Base-by-base conservation (phyloP, 1,140 invertebrate species). In the Penaeus japonicus region DNA sequence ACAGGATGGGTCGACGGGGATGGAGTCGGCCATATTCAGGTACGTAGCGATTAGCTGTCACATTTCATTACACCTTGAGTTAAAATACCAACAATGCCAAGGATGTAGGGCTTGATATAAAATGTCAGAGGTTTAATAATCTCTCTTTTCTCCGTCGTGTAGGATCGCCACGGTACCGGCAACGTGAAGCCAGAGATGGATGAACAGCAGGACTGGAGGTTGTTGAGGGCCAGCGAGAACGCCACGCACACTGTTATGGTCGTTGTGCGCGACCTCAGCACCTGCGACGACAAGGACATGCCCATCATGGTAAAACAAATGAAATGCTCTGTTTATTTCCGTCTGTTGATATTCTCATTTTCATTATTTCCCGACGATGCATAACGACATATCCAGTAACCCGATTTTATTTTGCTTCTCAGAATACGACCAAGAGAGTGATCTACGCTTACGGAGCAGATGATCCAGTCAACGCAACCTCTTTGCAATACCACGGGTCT, bases 371-470 rank as follows among this genome's bases (percentile, higher is more conserved):
- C n/a, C n/a, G n/a, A n/a, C n/a, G n/a, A n/a, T n/a, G n/a, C n/a
- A 1, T 73, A 27, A 27, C n/a, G 24, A 24, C 22, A 73, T 2
- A 73, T 30, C 0, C 3, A 22, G 17, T 73, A 0, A 1, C n/a
- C n/a, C 20, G 30, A 30, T 30, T 73, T 73, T 27, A 4, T 30
- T 24, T 70, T 70, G 1, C 0, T 73, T 20, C n/a, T 17, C 47
- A 90, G 90, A 85, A 91, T 78, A 87, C 90, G 30, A 92, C 91
- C 30, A 79, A 87, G 2, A 91, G 91, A 15, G 39, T 92, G 22
- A 92, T 92, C 24, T 92, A 91, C 82, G 91, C 91, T 22, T 91
- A 80, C 55, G 70, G 87, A 24, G 75, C 57, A 10, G 57, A 88
- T 5, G 91, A 65, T 20, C 62, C 30, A 5, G 7, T 7, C 57